Base-by-base conservation (phyloP, 2,113 vertebrate species). In the Triplophysa dalaica region DNA sequence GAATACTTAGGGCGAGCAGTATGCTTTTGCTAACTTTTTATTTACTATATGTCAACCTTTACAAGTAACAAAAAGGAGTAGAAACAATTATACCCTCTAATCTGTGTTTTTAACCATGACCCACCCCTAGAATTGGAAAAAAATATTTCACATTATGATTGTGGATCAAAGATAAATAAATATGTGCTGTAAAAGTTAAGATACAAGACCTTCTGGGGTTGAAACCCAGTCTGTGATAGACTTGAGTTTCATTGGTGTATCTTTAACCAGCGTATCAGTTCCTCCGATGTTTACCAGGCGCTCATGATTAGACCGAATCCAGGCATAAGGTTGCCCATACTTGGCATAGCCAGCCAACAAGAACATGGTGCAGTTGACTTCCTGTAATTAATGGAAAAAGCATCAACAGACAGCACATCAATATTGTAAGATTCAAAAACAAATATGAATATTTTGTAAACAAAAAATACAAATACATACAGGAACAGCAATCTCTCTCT, bases 251-350 rank as follows among this genome's bases (percentile, higher is more conserved):
- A 94, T 90, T 38, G 93, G 92, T 19, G 91, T 93, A 86, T 94
- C 93, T 78, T 85, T 91, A 38, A 92, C 89, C 86, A 93, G 82
- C 0, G 90, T 92, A 22, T 93, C 89, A 3, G 89, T 87, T 65
- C 92, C 90, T 2, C 91, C 91, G 13, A 91, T 90, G 80, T 87
- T 92, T 67, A 92, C 89, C 76, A 93, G 89, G 26, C 93, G 91
- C 74, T 94, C 90, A 56, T 94, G 93, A 78, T 94, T 94, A 86
- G 93, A 94, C 80, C 93, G 91, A 41, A 94, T 93, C 93, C 93
- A 94, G 58, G 91, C 91, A 76, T 93, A 91, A 14, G 93, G 93
- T 1, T 90, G 89, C 1, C 91, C 92, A 63, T 94, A 94, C 67
- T 91, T 94, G 78, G 93, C 86, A 26, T 94, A 94, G 26, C 93